Base-by-base conservation (phyloP, 2,888 invertebrate genomes). In the Nomada ruficornis region DNA sequence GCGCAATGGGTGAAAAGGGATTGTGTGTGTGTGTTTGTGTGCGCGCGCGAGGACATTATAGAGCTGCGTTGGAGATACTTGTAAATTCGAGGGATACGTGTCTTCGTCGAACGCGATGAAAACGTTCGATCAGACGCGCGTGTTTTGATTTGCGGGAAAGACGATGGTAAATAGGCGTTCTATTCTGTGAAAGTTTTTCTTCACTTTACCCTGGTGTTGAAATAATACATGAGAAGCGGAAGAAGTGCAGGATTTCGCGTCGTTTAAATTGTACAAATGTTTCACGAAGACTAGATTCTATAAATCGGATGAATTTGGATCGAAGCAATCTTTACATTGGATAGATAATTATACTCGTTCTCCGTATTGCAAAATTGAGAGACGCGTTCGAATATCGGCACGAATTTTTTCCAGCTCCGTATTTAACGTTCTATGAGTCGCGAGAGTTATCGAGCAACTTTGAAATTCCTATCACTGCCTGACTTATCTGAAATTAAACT, bases 111-210 rank as follows among this genome's bases (percentile, higher is more conserved):
- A 23, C 47, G 55, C 26, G 63, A 69, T 55, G 9, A 47, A 3
- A 13, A 47, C 77, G 59, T 75, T 84, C 60, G 72, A 55, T 62
- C 72, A 54, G 64, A 78, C 62, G 72, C 71, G 71, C 54, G 47
- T 77, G 29, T 36, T 7, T 36, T 7, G 36, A 36, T 47, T 54
- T 36, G 47, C 26, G 9, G 42, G 60, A 47, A 52, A 55, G 47
- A 20, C 72, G 36, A 36, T 36, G 7, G 36, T 23, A 36, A 36
- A 7, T 36, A 36, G 0, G 70, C 57, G 67, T 50, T 62, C 36
- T 26, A 72, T 70, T 47, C 72, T 65, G 23, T 13, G 62, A 62
- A 79, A 69, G 36, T 36, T 36, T 7, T 36, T 36, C 7, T 7
- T 7, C 36, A 7, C 5, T 36, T 36, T 36, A 26, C 36, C 36